phyloP scores from a whole-genome alignment of 2,888 invertebrate genomes.

The Molanna angustata region DNA sequence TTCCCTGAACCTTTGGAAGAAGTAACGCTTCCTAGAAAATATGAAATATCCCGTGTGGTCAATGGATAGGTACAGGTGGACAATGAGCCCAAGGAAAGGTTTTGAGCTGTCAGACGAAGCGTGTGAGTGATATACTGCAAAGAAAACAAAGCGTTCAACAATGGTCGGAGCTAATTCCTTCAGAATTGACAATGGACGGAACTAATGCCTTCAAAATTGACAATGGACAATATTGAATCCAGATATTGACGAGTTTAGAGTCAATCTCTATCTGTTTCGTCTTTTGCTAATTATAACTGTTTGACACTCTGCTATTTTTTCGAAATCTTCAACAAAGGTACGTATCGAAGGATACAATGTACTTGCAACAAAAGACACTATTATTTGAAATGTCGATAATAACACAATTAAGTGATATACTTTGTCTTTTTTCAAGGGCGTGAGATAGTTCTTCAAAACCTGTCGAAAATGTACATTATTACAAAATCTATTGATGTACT shows the following conservation, averaged over 20 bases:
- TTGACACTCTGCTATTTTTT: constrained; percentile 4
- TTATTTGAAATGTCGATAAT: no score
- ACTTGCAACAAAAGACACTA: no score
- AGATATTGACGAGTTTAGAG: no score
- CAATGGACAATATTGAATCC: constrained; percentile 9
- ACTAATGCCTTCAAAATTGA: constrained; percentile 12
- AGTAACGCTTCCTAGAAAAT: no score
- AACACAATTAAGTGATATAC: no score
- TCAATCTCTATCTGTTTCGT: constrained; percentile 7
- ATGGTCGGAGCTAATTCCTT: constrained; percentile 2
- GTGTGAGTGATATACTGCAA: constrained; percentile 20
- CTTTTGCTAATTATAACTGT: constrained; percentile 12
- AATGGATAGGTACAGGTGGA: constrained; percentile 3
- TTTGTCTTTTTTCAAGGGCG: no score
- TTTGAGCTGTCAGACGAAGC: constrained; percentile 13
- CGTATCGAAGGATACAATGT: background rate
- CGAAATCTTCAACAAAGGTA: background rate
- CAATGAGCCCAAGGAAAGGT: constrained; percentile 14
- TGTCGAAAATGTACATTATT: background rate
- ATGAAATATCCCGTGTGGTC: background rate
- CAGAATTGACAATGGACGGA: constrained; percentile 15
- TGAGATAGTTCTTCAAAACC: no score
- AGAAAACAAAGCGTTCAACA: constrained; percentile 14
- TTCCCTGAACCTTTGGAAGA: no score
- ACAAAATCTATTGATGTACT: background rate